Evolutionary conservation across 1,140 invertebrate species (phyloP), one percentile per base, ranked within the genome.

Genomic region (Schlechtendalia chinensis): DNA sequence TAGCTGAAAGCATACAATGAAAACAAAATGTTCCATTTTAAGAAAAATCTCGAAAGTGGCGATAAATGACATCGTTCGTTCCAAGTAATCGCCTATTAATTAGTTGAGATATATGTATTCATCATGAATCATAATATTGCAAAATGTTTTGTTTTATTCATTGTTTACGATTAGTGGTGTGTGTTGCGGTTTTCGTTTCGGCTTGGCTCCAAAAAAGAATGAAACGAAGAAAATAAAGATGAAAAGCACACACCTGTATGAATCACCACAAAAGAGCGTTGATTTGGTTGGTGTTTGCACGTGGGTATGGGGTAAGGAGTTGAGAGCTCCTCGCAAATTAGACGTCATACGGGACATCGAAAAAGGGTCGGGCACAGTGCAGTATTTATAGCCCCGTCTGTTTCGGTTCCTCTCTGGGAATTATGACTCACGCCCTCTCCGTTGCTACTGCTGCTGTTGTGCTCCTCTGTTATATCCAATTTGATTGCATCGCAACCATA

Each of bases 401-500:
- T 39, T 59, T 47, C 17, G 58, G 72, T 59, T 72, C 69, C 50
- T 79, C 58, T 79, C 58, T 6, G 59, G 56, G 39, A 45, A 50
- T 79, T 63, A 61, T 79, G 75, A 79, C 75, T 79, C 75, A 79
- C 75, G 75, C 75, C 75, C 75, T 79, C 75, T 24, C 27, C 24
- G 10, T 10, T 27, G 22, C 8, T n/a, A n/a, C 19, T 19, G 50
- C 19, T 19, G 50, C 32, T 39, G 32, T 39, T 39, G 32, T 39
- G 32, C 69, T 29, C 11, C 22, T n/a, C 24, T 39, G 39, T 1
- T 16, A 19, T 47, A 61, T 56, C 19, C 58, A 50, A 47, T 79
- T 79, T 79, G 75, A 79, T 77, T 59, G 74, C 74, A 59, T 59
- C 39, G 74, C 74, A 6, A 61, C 54, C 22, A 27, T 79, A 47